These are phyloP conservation scores for Tylochromis polylepis DNA, from an alignment of 2,113 vertebrate species.

Conservation along the genomic window DNA sequence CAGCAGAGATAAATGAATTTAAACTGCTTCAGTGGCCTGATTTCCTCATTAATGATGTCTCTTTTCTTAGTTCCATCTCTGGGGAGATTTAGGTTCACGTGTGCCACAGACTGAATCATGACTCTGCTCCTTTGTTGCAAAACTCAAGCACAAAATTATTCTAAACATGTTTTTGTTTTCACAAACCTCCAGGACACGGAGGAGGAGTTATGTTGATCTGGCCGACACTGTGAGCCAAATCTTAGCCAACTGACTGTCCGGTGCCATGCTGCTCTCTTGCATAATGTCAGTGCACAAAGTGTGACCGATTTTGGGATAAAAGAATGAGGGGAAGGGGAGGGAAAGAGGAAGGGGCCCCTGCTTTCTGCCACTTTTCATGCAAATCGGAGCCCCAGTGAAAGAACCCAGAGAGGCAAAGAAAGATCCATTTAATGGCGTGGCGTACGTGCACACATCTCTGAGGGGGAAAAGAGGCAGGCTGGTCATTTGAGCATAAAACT, in stretches of 20 bases:
- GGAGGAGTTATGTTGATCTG: not conserved
- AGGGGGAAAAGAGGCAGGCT: not conserved
- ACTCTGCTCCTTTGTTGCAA: not conserved
- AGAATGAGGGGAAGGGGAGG: slow-evolving; percentile 28
- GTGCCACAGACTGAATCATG: not conserved
- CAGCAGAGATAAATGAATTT: not conserved
- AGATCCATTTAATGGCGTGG: not conserved
- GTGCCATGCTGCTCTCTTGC: slow-evolving; percentile 11
- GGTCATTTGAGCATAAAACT: not conserved
- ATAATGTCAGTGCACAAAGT: slow-evolving; percentile 31
- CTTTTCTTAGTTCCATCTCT: not conserved
- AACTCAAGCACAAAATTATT: not conserved
- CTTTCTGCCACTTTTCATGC: slow-evolving; percentile 38
- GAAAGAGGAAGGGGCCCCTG: slow-evolving; percentile 12
- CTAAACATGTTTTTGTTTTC: not conserved
- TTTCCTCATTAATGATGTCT: not conserved
- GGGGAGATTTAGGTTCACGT: not conserved
- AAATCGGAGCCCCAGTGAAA: slow-evolving; percentile 20
- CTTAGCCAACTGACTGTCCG: not conserved
- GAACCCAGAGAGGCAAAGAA: not conserved
- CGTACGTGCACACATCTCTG: not conserved
- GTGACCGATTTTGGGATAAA: slow-evolving; percentile 32
- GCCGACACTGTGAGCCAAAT: not conserved
- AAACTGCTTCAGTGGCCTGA: not conserved
- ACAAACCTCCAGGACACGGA: not conserved